These are phyloP conservation scores for Lycodopsis pacificus DNA, from an alignment of 2,797 vertebrate genomes.

Conservation along the genomic window DNA sequence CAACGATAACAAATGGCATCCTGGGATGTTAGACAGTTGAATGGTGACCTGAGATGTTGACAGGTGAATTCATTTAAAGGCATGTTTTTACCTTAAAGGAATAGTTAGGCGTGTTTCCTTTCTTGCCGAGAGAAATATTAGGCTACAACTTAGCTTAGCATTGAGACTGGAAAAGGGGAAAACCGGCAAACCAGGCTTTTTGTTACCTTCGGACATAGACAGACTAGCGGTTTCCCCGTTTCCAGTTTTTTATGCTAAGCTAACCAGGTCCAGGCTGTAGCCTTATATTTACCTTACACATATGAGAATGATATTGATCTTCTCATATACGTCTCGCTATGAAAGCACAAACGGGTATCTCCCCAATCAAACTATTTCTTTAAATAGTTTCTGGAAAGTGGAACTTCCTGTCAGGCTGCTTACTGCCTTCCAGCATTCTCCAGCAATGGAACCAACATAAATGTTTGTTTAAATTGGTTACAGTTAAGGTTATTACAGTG, in stretches of 20 bases:
- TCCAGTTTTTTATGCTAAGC: neutral
- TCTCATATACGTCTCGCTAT: neutral
- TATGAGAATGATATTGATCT: neutral
- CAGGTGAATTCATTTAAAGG: neutral
- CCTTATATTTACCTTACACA: neutral
- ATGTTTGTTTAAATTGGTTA: neutral
- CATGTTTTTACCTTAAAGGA: neutral
- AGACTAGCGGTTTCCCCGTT: neutral
- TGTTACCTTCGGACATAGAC: neutral
- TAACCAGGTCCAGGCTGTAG: neutral
- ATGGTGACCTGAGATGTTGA: neutral
- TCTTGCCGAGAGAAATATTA: neutral
- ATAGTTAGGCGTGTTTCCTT: neutral
- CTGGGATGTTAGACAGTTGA: conserved; percentile 14
- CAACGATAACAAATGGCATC: conserved; percentile 47
- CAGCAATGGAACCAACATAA: neutral
- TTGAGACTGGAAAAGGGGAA: neutral
- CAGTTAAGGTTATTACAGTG: neutral
- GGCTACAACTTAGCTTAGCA: neutral
- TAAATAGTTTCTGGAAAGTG: conserved; percentile 9
- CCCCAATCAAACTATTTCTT: conserved; percentile 13
- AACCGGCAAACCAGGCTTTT: neutral
- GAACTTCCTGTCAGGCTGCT: conserved; percentile 17
- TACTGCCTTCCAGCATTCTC: neutral
- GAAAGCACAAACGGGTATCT: neutral